These are phyloP conservation scores for Pasiphila rectangulata DNA, from an alignment of 2,888 invertebrate species.

Conservation along the genomic window DNA sequence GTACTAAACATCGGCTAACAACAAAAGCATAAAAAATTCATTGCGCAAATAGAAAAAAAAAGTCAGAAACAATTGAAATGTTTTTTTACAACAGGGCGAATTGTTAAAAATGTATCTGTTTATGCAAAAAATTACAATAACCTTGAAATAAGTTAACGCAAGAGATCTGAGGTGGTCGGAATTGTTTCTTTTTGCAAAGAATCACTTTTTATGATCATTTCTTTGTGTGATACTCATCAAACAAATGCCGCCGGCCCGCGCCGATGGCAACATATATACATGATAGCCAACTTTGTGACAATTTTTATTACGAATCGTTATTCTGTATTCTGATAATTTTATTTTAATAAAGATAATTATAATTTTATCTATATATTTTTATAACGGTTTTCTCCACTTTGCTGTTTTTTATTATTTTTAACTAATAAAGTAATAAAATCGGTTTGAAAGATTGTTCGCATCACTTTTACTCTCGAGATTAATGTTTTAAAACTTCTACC, in stretches of 20 bases:
- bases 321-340: not conserved
- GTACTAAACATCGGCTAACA: conserved; percentile 16
- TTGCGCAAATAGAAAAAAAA: conserved; percentile 58
- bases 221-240: conserved; percentile 37
- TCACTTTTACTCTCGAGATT: too few relatives aligned
- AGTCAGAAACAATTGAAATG: conserved; percentile 43
- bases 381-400: too few relatives aligned
- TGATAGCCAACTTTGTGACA: conserved; percentile 19
- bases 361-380: too few relatives aligned
- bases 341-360: too few relatives aligned
- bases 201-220: conserved; percentile 35
- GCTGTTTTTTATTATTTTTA: too few relatives aligned
- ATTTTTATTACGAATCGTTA: not conserved
- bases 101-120: conserved; percentile 50
- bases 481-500: too few relatives aligned
- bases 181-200: conserved; percentile 39
- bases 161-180: conserved; percentile 49
- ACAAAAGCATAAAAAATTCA: conserved; percentile 30
- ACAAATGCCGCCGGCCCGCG: conserved; percentile 6
- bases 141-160: conserved; percentile 41
- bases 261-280: not conserved
- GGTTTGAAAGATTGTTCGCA: too few relatives aligned
- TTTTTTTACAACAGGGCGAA: conserved; percentile 59
- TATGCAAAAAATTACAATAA: conserved; percentile 56
- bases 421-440: too few relatives aligned